Percentiles rank a stretch among this genome's conserved stretches.
phyloP scores from a whole-genome alignment of 2,797 vertebrate species.

The Tragelaphus oryx region DNA sequence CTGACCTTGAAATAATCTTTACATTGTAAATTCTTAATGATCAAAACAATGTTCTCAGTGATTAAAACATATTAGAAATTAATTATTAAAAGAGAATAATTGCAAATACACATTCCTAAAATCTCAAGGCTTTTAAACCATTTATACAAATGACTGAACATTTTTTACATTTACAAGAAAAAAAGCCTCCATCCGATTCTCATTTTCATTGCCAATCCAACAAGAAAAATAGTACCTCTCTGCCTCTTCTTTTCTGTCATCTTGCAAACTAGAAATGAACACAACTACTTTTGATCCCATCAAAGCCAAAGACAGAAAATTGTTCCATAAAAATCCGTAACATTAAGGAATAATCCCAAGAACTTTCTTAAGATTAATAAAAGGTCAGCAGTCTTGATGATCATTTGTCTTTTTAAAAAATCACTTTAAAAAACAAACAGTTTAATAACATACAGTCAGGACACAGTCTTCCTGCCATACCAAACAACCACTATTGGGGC shows the following conservation, averaged over 20 bases:
- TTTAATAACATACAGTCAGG: neutral
- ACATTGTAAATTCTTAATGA: slow-evolving; percentile 72
- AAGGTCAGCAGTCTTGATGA: neutral
- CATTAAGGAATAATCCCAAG: neutral
- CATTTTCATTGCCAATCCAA: neutral
- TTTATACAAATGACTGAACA: slow-evolving; percentile 63
- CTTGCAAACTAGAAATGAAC: neutral
- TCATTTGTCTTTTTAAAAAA: neutral
- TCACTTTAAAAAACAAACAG: neutral
- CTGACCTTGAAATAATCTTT: slow-evolving; percentile 73
- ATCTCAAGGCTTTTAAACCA: slow-evolving; percentile 71
- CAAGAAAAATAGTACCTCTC: neutral
- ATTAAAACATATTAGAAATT: slow-evolving; percentile 72
- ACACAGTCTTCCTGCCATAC: neutral
- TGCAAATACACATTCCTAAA: slow-evolving; percentile 68
- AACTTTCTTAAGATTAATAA: neutral
- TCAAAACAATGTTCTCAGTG: slow-evolving; percentile 68
- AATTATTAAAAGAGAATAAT: slow-evolving; percentile 74
- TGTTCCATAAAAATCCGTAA: neutral
- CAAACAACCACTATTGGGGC: neutral
- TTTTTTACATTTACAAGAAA: slow-evolving; percentile 49
- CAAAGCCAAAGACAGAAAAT: slow-evolving; percentile 8
- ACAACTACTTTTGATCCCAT: neutral
- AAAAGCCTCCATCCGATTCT: neutral
- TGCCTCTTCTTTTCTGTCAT: neutral